Evolutionary conservation across 2,797 vertebrate genomes (phyloP), one percentile per base, ranked within the genome.

Genomic region (Microctenopoma steveboyesi): DNA sequence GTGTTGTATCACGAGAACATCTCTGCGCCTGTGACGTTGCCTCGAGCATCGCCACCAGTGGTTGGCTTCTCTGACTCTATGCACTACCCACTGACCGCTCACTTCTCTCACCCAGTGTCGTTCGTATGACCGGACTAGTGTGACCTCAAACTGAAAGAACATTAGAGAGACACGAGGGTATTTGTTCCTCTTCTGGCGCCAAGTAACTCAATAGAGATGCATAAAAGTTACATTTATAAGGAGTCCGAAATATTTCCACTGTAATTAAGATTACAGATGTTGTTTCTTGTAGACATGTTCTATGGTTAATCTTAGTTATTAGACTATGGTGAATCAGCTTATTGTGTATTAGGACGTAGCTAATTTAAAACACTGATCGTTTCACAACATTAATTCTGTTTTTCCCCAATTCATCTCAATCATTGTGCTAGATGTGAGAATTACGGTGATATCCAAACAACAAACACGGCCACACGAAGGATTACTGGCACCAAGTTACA

Each of bases 91-190:
- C 66, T 96, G 70, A 83, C 68, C 77, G 78, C 92, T 62, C 88
- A 92, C 66, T 95, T 96, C 76, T 86, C 93, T 1, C 88, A 94
- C 28, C 92, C 96, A 11, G 68, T 95, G 62, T 91, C 95, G 0
- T 96, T 95, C 64, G 72, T 96, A 95, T 96, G 95, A 93, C 94
- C 0, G 95, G 96, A 74, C 91, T 96, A 63, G 95, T 96, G 80
- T 96, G 94, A 95, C 60, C 62, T 42, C 16, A 5, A n/a, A 8
- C 3, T n/a, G 27, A 71, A 22, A 47, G 27, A 12, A 42, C 1
- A 9, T 22, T 40, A 11, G 18, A 30, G 51, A 49, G n/a, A 18
- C 18, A 0, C n/a, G 9, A 28, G 9, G 11, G n/a, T 0, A 62
- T 37, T 33, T n/a, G 22, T 35, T 69, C 66, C 64, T 56, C n/a